Evolutionary conservation across 1,140 invertebrate genomes (phyloP).

Genomic region (Platyscapa corneri): DNA sequence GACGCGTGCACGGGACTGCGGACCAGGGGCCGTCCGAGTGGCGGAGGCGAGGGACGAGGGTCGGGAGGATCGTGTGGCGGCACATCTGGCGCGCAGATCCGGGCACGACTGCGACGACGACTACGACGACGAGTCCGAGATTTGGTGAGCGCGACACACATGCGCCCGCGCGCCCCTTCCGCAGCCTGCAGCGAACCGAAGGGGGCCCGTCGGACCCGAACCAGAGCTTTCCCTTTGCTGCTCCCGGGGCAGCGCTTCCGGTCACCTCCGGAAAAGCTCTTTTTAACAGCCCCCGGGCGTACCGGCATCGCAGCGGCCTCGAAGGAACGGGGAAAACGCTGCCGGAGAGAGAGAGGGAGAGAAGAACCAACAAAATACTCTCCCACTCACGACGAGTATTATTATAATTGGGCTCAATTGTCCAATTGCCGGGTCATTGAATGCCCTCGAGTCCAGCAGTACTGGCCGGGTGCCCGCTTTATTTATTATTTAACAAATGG

Average conservation of each 20-base stretch:
- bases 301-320: too few relatives aligned
- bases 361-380: not conserved
- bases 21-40: too few relatives aligned
- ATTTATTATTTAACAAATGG: constrained; percentile 53
- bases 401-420: constrained; percentile 75
- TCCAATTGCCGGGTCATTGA: constrained; percentile 73
- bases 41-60: too few relatives aligned
- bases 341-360: not conserved
- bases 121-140: constrained; percentile 34
- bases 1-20: not conserved
- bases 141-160: constrained; percentile 23
- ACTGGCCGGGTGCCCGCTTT: constrained; percentile 27
- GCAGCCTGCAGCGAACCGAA: not conserved
- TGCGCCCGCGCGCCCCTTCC: not conserved
- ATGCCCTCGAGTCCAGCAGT: constrained; percentile 58
- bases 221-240: not conserved
- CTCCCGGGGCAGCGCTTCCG: not conserved
- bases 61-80: not conserved
- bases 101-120: too few relatives aligned
- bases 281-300: not conserved
- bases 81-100: constrained; percentile 57
- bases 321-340: not conserved
- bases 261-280: not conserved
- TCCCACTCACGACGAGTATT: constrained; percentile 51
- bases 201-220: not conserved